phyloP scores from a whole-genome alignment of 2,113 vertebrate genomes.

The Pangasianodon gigas region DNA sequence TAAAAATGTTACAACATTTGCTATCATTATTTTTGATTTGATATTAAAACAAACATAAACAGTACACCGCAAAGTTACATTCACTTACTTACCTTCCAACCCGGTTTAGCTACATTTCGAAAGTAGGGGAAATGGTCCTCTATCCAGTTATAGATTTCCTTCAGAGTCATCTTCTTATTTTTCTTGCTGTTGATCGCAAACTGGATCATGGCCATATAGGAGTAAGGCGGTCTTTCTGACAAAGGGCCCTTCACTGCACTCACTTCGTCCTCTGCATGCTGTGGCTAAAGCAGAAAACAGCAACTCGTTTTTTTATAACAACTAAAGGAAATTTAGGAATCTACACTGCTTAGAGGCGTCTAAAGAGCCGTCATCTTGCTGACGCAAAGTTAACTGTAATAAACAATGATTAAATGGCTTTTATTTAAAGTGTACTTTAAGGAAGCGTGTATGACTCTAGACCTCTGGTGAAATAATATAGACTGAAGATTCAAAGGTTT shows the following conservation, averaged over 20 bases:
- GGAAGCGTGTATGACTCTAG: neutral
- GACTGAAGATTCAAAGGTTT: neutral
- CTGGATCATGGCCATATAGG: slow-evolving; percentile 98
- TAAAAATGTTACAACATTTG: no score
- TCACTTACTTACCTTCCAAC: slow-evolving; percentile 87
- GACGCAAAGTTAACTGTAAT: neutral
- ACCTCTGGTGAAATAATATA: neutral
- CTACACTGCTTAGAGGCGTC: neutral
- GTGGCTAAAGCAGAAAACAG: slow-evolving; percentile 8
- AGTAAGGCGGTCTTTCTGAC: slow-evolving; percentile 88
- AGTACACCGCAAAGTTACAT: neutral
- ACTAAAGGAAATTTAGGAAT: neutral
- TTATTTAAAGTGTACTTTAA: neutral
- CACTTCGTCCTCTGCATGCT: slow-evolving; percentile 11
- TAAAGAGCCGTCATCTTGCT: slow-evolving; percentile 13
- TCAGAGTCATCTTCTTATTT: slow-evolving; percentile 88
- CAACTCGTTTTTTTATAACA: neutral
- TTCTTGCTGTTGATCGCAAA: slow-evolving; percentile 95
- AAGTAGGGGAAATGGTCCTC: slow-evolving; percentile 95
- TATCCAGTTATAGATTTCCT: slow-evolving; percentile 96
- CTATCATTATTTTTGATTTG: no score
- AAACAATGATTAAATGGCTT: neutral
- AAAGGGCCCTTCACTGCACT: slow-evolving; percentile 63
- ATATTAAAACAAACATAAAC: neutral
- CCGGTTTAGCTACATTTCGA: slow-evolving; percentile 88